Conservation (phyloP, 2,797 vertebrate genomes). For the Lemur catta region DNA sequence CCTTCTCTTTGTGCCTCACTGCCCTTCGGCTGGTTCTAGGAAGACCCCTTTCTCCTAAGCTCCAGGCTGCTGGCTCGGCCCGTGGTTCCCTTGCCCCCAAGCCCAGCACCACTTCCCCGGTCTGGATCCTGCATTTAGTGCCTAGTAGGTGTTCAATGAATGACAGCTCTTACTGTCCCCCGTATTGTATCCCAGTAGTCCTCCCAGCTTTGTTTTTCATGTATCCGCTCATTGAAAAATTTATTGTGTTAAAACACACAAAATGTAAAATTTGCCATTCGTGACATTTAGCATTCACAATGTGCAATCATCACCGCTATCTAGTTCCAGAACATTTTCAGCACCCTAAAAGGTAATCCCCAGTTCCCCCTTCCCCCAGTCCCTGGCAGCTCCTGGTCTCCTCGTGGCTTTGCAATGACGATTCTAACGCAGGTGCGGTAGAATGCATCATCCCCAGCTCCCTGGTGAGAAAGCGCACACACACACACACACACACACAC, state of each 20-base stretch:
- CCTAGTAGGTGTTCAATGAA: background rate
- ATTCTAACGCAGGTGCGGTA: background rate
- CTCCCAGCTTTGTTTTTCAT: background rate
- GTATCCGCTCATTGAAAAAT: background rate
- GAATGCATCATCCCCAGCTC: background rate
- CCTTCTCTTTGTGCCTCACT: background rate
- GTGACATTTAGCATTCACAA: background rate
- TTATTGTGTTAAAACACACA: background rate
- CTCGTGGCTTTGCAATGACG: background rate
- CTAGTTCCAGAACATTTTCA: background rate
- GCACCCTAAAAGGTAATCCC: background rate
- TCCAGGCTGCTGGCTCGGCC: background rate
- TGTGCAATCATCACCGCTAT: background rate
- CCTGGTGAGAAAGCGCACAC: background rate
- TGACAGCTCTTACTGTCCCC: rapidly evolving
- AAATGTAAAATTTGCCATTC: background rate
- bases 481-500: too few relatives aligned
- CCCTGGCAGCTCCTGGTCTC: background rate
- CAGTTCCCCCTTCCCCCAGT: background rate
- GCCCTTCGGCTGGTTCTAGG: background rate
- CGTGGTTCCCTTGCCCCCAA: background rate
- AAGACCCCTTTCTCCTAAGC: background rate
- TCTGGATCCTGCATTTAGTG: background rate
- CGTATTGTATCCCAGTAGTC: background rate
- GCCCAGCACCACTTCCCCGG: background rate